Conservation (phyloP, 1,140 invertebrate genomes). For the Rhyacophila brunnea region DNA sequence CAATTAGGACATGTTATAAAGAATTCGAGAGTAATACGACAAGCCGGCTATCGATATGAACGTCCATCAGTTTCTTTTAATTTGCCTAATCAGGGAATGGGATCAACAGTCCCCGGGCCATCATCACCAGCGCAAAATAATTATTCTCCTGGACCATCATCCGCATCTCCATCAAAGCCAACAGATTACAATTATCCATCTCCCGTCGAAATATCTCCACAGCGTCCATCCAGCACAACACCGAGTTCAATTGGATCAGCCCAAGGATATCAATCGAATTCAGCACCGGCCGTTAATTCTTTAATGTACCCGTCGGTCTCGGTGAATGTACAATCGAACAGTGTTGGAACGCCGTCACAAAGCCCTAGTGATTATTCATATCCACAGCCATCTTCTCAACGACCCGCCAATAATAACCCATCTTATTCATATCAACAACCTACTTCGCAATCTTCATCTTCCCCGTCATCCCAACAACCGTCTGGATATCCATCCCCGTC, state of each 20-base stretch:
- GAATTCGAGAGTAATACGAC: conserved; percentile 10
- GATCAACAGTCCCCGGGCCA: conserved; percentile 1
- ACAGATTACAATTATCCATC: conserved; percentile 12
- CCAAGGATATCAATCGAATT: conserved; percentile 1
- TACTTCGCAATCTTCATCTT: neutral
- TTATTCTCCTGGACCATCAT: conserved; percentile 3
- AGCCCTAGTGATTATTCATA: neutral
- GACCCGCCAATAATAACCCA: neutral
- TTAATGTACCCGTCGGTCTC: conserved; percentile 5
- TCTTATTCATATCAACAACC: neutral
- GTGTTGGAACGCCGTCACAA: neutral
- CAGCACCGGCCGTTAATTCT: too few species aligned
- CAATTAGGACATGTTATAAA: too few species aligned
- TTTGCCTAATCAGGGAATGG: conserved; percentile 9
- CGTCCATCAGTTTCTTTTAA: conserved; percentile 25
- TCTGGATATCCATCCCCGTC: neutral
- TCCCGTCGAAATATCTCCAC: neutral
- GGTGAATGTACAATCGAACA: conserved; percentile 3
- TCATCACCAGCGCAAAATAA: neutral
- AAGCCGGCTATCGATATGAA: conserved; percentile 30
- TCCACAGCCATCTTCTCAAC: neutral
- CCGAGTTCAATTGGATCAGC: neutral
- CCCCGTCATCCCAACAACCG: neutral
- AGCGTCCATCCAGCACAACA: conserved; percentile 4
- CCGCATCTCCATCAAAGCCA: conserved; percentile 1